Evolutionary conservation across 2,888 invertebrate species (phyloP), one percentile per base, ranked within the genome.

Genomic region (Gasteruption jaculator): DNA sequence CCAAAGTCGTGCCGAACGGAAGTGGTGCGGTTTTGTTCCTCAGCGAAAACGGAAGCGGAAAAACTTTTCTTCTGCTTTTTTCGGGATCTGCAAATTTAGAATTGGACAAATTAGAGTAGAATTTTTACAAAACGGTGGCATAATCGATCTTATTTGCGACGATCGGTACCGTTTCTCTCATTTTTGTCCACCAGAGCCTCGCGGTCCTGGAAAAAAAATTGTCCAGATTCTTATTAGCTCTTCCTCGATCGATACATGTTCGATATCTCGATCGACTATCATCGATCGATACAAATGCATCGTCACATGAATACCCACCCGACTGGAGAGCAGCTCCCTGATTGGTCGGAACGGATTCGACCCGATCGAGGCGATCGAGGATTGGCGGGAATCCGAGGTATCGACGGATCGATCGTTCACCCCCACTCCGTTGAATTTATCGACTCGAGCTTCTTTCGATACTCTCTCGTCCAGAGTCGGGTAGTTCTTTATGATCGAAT

Each of bases 11-110:
- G n/a, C n/a, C n/a, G 19, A 50, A 24, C 8, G 50, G 40, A 45
- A 64, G 27, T 10, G 67, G 67, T 11, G 59, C 60, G 36, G 67
- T 67, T 50, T 65, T 67, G 44, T 65, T 65, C 39, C 48, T 61
- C 20, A 49, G 42, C 11, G 50, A 42, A 4, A 57, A 53, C 21
- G 62, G 46, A 18, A 48, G 50, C 11, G 47, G 45, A 5, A 49
- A 51, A 46, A 36, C 53, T 51, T 42, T 57, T 49, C 38, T 51
- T 38, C 15, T 45, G 36, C 15, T 37, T 43, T 18, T 43, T 40
- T 25, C 40, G 38, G n/a, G 49, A 30, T 32, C 43, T 50, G 50
- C 15, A 3, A 42, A 45, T 4, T 22, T 7, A 18, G 7, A 42
- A n/a, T n/a, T n/a, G n/a, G n/a, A n/a, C n/a, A n/a, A n/a, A n/a